Evolutionary conservation across 2,888 invertebrate species (phyloP).

Genomic region (Monopis laevigella): DNA sequence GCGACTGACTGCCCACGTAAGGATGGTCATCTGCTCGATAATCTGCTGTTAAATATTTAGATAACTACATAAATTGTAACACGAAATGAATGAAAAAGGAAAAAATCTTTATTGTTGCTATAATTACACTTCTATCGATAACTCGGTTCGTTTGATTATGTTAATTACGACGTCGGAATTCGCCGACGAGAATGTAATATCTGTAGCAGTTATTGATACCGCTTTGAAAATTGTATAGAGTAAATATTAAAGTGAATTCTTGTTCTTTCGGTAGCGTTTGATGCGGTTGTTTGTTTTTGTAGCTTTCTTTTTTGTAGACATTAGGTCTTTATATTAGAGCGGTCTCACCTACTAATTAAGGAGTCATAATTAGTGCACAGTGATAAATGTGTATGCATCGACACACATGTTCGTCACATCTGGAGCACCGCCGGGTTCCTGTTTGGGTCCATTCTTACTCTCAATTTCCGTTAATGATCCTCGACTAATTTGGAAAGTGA

Average conservation of each 20-base stretch:
- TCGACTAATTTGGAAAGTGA: background rate
- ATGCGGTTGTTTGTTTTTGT: background rate
- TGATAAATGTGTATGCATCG: constrained; percentile 9
- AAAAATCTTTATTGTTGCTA: background rate
- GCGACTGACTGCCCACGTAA: too few relatives aligned
- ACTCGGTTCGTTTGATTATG: constrained; percentile 9
- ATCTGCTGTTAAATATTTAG: constrained; percentile 4
- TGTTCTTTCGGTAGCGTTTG: constrained; percentile 6
- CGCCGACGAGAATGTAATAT: constrained; percentile 9
- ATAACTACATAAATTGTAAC: constrained; percentile 8
- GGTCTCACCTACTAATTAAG: constrained; percentile 11
- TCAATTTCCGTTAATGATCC: constrained; percentile 8
- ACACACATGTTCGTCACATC: constrained; percentile 6
- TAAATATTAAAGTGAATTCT: constrained; percentile 4
- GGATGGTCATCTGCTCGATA: constrained; percentile 4
- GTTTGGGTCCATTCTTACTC: background rate
- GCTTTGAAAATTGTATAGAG: constrained; percentile 3
- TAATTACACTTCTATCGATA: background rate
- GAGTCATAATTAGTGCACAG: constrained; percentile 9
- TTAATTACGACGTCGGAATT: constrained; percentile 8
- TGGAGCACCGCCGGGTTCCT: constrained; percentile 8
- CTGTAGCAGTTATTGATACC: background rate
- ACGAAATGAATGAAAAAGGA: background rate
- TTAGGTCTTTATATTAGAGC: constrained; percentile 3
- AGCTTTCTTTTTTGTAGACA: constrained; percentile 2